Conservation (phyloP, 2,113 vertebrate genomes). For the Rhynchomys soricoides region DNA sequence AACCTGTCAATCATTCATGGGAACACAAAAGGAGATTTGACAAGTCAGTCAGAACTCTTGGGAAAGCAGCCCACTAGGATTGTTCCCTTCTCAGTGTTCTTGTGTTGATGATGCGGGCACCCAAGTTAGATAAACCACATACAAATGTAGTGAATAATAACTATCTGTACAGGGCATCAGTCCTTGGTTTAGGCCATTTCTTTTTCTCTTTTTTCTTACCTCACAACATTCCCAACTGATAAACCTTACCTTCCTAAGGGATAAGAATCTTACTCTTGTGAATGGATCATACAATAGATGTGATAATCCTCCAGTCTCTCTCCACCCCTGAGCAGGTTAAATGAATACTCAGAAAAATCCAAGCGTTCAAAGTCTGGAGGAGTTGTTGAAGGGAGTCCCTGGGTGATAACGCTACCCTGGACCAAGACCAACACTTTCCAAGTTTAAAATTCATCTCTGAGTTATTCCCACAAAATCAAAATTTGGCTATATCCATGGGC, state of each 20-base stretch:
- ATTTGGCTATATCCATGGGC: background rate
- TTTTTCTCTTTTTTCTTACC: background rate
- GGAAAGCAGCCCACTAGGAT: background rate
- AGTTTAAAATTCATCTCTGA: background rate
- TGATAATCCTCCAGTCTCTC: background rate
- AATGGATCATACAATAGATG: background rate
- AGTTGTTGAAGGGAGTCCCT: rapidly evolving
- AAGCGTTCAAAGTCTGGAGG: background rate
- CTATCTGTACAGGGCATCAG: rapidly evolving
- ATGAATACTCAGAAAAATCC: background rate
- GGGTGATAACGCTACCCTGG: background rate
- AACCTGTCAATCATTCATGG: background rate
- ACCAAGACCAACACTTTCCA: background rate
- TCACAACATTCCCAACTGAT: background rate
- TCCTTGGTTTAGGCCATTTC: too few relatives aligned
- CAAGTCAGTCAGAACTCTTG: background rate
- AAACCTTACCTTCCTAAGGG: background rate
- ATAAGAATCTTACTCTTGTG: background rate
- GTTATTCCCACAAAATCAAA: background rate
- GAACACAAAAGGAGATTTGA: background rate
- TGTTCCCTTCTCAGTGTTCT: background rate
- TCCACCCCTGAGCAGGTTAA: background rate
- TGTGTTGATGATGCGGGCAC: background rate
- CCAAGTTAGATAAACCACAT: background rate
- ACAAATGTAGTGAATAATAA: background rate